Evolutionary conservation across 2,888 invertebrate species (phyloP), one percentile per base, ranked within the genome.

Genomic region (Oligia strigilis): DNA sequence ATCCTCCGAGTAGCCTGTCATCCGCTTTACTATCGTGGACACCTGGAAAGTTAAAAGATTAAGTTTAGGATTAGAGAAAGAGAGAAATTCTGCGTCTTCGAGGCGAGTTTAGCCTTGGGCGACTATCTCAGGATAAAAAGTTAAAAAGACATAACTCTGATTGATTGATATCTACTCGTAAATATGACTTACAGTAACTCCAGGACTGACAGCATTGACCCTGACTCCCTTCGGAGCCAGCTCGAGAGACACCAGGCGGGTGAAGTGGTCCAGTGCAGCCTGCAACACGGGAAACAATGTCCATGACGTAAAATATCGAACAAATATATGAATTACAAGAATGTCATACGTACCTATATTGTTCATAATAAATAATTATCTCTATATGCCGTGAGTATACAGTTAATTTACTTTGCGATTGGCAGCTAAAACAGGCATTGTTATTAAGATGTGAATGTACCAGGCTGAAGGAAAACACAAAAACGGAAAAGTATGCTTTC

Each of bases 181-280:
- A n/a, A 40, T n/a, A 40, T n/a, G 3, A 72, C 93, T 98, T 43
- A 97, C 93, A 29, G 98, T 97, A 0, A 98, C 98, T n/a, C 98
- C 98, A 43, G 98, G 98, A 90, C 98, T 98, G n/a, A 98, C 98
- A 65, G 97, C 96, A 92, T 98, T 98, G 4, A 98, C 98, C 58
- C 98, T 94, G 9, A 98, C 98, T n/a, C 94, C 96, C 89, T 97
- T 97, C 0, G 95, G 92, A 82, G 97, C 98, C 80, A 98, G 92
- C 92, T 98, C 98, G 72, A 98, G 93, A 1, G 98, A 98, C 11
- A 97, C 95, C 91, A 98, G 98, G 79, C 97, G 95, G 0, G 91
- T 92, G 86, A 93, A 93, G 78, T 93, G 93, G 77, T 93, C 92
- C 77, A 93, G 81, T 0, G 93, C 93, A 8, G 93, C 93, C 93